phyloP scores from a whole-genome alignment of 2,888 invertebrate species.

The Cylindroiulus punctatus region DNA sequence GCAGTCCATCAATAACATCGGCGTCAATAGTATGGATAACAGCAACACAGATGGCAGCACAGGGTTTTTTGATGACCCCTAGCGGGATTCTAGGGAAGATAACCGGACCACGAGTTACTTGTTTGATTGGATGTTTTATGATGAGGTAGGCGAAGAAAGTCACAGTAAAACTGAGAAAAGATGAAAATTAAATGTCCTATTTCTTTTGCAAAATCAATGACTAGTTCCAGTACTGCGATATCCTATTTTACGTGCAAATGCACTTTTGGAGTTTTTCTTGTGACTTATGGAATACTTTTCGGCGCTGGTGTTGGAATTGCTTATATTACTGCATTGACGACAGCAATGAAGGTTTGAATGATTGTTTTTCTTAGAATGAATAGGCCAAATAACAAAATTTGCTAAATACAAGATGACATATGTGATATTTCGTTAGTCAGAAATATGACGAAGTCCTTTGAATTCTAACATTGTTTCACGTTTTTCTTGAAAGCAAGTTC shows the following conservation, averaged over 20 bases:
- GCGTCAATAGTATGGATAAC: slow-evolving; percentile 39
- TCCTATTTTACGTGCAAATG: slow-evolving; percentile 62
- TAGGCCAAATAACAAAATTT: neutral
- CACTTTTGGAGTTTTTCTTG: slow-evolving; percentile 60
- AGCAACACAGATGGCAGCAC: slow-evolving; percentile 5
- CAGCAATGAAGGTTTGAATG: slow-evolving; percentile 61
- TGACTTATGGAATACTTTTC: slow-evolving; percentile 63
- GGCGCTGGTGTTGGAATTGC: slow-evolving; percentile 62
- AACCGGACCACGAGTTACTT: neutral
- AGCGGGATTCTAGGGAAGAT: neutral
- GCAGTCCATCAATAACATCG: slow-evolving; percentile 13
- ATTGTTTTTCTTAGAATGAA: neutral
- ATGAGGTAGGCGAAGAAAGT: slow-evolving; percentile 44
- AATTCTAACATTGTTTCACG: too few species aligned
- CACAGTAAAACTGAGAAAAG: neutral
- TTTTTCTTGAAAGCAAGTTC: too few species aligned
- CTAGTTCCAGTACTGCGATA: slow-evolving; percentile 58
- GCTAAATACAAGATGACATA: too few species aligned
- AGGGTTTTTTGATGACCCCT: slow-evolving; percentile 47
- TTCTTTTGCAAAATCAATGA: neutral
- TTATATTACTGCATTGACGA: slow-evolving; percentile 57
- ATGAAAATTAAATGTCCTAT: neutral
- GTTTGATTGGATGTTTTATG: slow-evolving; percentile 18
- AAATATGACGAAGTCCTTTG: too few species aligned
- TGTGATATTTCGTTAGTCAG: too few species aligned